Evolutionary conservation across 2,888 invertebrate genomes (phyloP).

Genomic region (Leptinotarsa peninsularis): DNA sequence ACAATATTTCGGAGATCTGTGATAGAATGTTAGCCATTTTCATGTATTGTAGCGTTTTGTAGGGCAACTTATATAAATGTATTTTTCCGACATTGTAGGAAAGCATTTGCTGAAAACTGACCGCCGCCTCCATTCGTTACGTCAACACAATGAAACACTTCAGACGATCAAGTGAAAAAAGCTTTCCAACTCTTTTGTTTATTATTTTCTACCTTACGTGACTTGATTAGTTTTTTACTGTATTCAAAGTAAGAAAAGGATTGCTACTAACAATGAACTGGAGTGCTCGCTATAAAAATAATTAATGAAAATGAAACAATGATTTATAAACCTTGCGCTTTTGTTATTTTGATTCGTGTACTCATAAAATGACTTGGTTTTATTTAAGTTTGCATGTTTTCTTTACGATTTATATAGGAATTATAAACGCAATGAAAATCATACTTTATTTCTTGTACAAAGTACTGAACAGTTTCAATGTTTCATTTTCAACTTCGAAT

Average conservation of each 20-base stretch:
- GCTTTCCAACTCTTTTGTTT: neutral
- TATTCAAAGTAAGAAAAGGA: conserved; percentile 28
- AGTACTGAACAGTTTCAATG: too few species aligned
- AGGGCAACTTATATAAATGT: neutral
- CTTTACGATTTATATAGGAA: too few species aligned
- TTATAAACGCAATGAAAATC: too few species aligned
- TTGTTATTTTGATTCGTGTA: conserved; percentile 14
- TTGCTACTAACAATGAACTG: conserved; percentile 25
- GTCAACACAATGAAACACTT: neutral
- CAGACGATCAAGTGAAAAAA: neutral
- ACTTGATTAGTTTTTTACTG: conserved; percentile 28
- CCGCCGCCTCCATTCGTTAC: neutral
- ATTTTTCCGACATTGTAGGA: neutral
- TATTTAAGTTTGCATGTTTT: too few species aligned
- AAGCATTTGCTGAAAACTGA: neutral
- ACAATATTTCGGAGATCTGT: neutral
- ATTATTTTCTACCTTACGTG: conserved; percentile 22
- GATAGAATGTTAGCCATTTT: neutral
- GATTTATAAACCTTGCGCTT: conserved; percentile 32
- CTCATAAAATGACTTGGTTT: neutral
- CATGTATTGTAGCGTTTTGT: neutral
- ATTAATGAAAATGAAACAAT: conserved; percentile 34
- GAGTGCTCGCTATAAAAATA: conserved; percentile 35
- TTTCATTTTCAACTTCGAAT: too few species aligned
- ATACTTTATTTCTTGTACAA: too few species aligned